Percentiles rank a stretch among this genome's conserved stretches.
Evolutionary conservation across 2,797 vertebrate species (phyloP).

Genomic region (Ctenopoma multispine): DNA sequence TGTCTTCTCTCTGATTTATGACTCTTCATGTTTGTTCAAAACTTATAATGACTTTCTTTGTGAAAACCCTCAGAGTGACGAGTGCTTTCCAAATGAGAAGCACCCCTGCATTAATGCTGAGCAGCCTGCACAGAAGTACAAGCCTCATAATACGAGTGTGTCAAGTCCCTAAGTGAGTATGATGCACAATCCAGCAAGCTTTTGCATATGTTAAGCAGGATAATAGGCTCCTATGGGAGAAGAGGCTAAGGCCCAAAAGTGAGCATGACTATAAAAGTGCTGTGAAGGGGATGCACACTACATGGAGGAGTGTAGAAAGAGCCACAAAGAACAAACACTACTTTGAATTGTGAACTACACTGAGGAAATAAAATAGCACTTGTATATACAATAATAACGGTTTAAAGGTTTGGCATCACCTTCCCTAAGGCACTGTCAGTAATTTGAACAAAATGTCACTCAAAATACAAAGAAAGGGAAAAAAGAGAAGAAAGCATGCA

Average conservation of each 20-base stretch:
- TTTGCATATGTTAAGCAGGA: conserved; percentile 85
- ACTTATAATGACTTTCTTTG: conserved; percentile 82
- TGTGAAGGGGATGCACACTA: conserved; percentile 67
- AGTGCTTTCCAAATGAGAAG: conserved; percentile 80
- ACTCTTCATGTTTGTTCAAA: conserved; percentile 71
- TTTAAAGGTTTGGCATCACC: conserved; percentile 72
- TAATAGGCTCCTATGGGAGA: conserved; percentile 84
- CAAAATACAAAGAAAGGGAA: conserved; percentile 62
- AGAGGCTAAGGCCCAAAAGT: conserved; percentile 76
- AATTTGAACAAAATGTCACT: conserved; percentile 76
- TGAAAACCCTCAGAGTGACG: conserved; percentile 73
- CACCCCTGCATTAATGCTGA: conserved; percentile 70
- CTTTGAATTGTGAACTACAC: conserved; percentile 71
- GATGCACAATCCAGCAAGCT: conserved; percentile 80
- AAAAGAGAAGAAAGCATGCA: conserved; percentile 54
- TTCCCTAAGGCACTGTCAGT: conserved; percentile 72
- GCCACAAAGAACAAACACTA: conserved; percentile 71
- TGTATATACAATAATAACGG: conserved; percentile 64
- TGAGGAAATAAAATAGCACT: conserved; percentile 59
- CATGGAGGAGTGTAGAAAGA: conserved; percentile 60
- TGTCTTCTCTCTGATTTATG: conserved; percentile 61
- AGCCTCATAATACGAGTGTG: conserved; percentile 77
- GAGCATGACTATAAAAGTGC: conserved; percentile 73
- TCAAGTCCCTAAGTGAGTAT: conserved; percentile 85
- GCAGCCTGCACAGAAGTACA: conserved; percentile 69